Conservation (phyloP, 1,140 invertebrate species). For the Drosophila subobscura region DNA sequence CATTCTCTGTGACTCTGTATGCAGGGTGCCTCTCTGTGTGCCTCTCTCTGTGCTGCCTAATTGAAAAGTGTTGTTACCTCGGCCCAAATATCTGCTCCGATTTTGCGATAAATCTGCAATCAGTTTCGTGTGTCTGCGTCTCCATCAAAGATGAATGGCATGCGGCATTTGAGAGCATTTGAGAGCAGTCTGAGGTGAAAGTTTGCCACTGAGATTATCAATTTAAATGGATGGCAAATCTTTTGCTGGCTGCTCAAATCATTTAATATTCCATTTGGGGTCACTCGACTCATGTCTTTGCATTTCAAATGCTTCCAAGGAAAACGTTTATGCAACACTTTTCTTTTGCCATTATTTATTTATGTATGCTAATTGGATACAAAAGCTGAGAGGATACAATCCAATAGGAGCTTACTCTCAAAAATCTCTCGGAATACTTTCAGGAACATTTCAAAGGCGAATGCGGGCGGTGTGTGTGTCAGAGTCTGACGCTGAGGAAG, state of each 20-base stretch:
- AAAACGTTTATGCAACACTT: slow-evolving; percentile 1
- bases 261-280: slow-evolving; percentile 47
- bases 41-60: slow-evolving; percentile 26
- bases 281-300: slow-evolving; percentile 19
- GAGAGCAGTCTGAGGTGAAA: slow-evolving; percentile 25
- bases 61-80: slow-evolving; percentile 57
- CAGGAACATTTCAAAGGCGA: background rate
- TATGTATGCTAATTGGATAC: slow-evolving; percentile 37
- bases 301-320: slow-evolving; percentile 5
- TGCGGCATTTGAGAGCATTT: slow-evolving; percentile 6
- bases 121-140: slow-evolving; percentile 16
- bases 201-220: slow-evolving; percentile 28
- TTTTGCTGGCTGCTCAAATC: slow-evolving; percentile 23
- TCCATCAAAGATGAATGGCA: no score
- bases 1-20: no score
- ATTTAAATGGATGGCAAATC: slow-evolving; percentile 14
- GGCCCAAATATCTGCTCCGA: slow-evolving; percentile 7
- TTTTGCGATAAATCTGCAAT: slow-evolving; percentile 48
- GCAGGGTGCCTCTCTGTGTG: background rate
- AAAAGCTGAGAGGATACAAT: slow-evolving; percentile 20
- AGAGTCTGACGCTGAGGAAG: background rate
- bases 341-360: slow-evolving; percentile 23
- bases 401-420: background rate
- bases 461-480: background rate
- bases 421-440: slow-evolving; percentile 1